A percentile compares a stretch with the other conserved stretches of the same genome.
Evolutionary conservation across 2,888 invertebrate genomes (phyloP).

Genomic region (Cosmia trapezina): DNA sequence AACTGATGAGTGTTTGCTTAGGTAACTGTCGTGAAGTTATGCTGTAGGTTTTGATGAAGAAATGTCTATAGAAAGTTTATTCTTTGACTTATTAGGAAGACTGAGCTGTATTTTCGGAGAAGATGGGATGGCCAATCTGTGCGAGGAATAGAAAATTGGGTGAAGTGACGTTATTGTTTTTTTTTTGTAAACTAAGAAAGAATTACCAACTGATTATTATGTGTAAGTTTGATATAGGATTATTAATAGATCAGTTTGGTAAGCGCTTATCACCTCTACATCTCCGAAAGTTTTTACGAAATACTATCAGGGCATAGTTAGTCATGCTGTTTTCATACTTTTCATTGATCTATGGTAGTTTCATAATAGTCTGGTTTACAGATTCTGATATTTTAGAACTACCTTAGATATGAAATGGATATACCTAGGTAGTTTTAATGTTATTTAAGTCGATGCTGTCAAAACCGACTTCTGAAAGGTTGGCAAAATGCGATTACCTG

Average conservation of each 20-base stretch:
- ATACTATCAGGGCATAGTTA: not conserved
- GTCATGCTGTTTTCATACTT: not conserved
- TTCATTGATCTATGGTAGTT: not conserved
- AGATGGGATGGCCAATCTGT: constrained; percentile 2
- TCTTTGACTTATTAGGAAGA: not conserved
- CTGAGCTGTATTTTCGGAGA: not conserved
- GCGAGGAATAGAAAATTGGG: not conserved
- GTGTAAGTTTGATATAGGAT: not conserved
- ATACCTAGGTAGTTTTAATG: not conserved
- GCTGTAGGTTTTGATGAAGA: constrained; percentile 1
- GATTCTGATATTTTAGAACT: not conserved
- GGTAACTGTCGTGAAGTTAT: not conserved
- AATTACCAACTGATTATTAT: not conserved
- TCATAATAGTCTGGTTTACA: not conserved
- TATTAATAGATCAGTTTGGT: not conserved
- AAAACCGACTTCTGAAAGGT: constrained; percentile 17
- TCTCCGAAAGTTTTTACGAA: not conserved
- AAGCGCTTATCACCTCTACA: too few species aligned
- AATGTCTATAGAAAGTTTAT: constrained; percentile 3
- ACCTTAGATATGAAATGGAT: not conserved
- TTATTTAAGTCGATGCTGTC: constrained; percentile 1
- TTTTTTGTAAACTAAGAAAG: not conserved
- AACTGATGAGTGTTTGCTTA: not conserved
- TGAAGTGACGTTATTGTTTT: not conserved
- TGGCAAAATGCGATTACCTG: constrained; percentile 48